phyloP scores from a whole-genome alignment of 2,797 vertebrate species.

The Acanthis flammea region DNA sequence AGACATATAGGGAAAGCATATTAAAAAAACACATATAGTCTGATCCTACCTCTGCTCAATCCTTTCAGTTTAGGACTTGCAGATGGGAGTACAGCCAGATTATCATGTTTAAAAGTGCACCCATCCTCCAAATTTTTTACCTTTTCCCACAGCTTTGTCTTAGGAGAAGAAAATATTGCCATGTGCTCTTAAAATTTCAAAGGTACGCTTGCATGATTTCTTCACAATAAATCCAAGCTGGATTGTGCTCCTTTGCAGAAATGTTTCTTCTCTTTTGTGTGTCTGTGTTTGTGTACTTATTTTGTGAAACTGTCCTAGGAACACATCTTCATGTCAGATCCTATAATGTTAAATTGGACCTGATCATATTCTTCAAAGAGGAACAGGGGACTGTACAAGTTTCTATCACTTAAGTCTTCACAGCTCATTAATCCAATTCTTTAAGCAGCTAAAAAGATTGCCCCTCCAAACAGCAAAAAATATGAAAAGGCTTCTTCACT shows the following conservation, averaged over 20 bases:
- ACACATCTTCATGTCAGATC: neutral
- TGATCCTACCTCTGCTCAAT: neutral
- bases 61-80: neutral
- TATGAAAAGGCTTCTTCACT: neutral
- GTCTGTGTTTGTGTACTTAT: neutral
- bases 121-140: neutral
- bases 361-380: neutral
- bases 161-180: neutral
- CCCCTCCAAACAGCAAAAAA: neutral
- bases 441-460: neutral
- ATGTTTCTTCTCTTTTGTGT: neutral
- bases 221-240: neutral
- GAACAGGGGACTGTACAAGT: neutral
- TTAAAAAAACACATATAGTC: neutral
- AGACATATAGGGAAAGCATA: neutral
- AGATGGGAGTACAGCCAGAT: neutral
- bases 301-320: neutral
- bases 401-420: neutral
- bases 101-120: neutral
- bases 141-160: neutral
- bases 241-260: neutral
- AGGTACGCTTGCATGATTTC: neutral
- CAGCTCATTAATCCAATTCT: neutral
- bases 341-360: neutral
- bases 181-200: neutral